Conservation (phyloP, 2,113 vertebrate genomes). For the Carettochelys insculpta region DNA sequence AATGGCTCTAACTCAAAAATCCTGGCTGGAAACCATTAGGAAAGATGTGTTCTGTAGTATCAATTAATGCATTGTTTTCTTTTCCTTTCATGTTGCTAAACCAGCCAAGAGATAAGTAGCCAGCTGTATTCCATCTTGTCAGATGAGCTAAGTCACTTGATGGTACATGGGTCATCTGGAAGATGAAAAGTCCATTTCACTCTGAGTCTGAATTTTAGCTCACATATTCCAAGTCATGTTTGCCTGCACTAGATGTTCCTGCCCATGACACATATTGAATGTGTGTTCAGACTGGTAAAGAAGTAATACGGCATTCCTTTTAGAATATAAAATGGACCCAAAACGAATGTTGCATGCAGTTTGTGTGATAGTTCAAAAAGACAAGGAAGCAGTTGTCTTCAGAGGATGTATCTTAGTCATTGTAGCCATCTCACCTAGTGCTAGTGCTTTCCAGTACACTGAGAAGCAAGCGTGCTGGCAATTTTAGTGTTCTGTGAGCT, state of each 20-base stretch:
- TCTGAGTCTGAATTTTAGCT: slow-evolving; percentile 15
- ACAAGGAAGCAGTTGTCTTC: background rate
- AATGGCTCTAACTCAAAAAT: slow-evolving; percentile 66
- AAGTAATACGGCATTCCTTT: background rate
- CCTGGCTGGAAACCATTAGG: slow-evolving; percentile 70
- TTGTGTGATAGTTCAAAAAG: background rate
- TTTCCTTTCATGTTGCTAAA: slow-evolving; percentile 66
- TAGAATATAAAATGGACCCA: background rate
- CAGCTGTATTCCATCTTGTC: slow-evolving; percentile 67
- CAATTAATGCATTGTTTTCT: slow-evolving; percentile 72
- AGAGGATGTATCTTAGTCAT: background rate
- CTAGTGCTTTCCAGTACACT: background rate
- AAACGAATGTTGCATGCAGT: background rate
- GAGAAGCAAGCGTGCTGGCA: background rate
- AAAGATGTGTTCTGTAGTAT: slow-evolving; percentile 54
- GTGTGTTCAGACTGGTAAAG: background rate
- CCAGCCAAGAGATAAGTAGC: slow-evolving; percentile 67
- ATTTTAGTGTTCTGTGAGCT: background rate
- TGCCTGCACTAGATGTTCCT: background rate
- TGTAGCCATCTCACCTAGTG: accelerated
- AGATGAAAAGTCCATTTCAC: slow-evolving; percentile 40
- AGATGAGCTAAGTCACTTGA: slow-evolving; percentile 59
- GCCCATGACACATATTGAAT: background rate
- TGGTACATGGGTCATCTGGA: slow-evolving; percentile 43
- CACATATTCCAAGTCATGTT: slow-evolving; percentile 37